These are phyloP conservation scores for Numenius arquata DNA, from an alignment of 2,113 vertebrate species.

Conservation along the genomic window DNA sequence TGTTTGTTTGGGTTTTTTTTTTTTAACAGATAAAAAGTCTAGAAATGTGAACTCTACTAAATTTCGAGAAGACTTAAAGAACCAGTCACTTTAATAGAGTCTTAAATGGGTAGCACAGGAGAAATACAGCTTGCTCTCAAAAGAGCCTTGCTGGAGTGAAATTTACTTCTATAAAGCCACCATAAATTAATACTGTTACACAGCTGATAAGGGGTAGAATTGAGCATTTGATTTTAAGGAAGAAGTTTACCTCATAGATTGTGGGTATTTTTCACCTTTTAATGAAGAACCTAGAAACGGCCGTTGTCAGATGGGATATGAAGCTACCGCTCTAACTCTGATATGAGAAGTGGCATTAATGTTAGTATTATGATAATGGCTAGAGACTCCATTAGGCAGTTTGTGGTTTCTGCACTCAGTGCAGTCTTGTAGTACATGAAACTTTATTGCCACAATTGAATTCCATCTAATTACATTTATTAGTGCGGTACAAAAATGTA, in stretches of 20 bases:
- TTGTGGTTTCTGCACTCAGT: background rate
- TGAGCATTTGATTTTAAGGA: background rate
- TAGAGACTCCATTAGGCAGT: background rate
- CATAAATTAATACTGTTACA: background rate
- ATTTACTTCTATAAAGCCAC: background rate
- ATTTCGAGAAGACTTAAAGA: background rate
- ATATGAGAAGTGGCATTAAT: background rate
- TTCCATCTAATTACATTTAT: background rate
- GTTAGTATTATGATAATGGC: background rate
- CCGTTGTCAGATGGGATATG: background rate
- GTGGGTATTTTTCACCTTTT: background rate
- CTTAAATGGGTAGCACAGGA: background rate
- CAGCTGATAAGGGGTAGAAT: background rate
- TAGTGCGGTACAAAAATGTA: background rate
- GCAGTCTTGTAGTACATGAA: background rate
- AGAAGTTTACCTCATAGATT: background rate
- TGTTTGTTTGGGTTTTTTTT: background rate
- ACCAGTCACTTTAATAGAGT: background rate
- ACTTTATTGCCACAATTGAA: background rate
- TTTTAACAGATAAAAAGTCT: background rate
- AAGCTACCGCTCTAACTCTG: background rate
- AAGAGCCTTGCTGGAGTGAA: background rate
- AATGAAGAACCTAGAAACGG: background rate
- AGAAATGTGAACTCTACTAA: background rate
- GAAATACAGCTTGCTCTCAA: background rate